phyloP scores from a whole-genome alignment of 2,888 invertebrate species.

The Aquatica leii region DNA sequence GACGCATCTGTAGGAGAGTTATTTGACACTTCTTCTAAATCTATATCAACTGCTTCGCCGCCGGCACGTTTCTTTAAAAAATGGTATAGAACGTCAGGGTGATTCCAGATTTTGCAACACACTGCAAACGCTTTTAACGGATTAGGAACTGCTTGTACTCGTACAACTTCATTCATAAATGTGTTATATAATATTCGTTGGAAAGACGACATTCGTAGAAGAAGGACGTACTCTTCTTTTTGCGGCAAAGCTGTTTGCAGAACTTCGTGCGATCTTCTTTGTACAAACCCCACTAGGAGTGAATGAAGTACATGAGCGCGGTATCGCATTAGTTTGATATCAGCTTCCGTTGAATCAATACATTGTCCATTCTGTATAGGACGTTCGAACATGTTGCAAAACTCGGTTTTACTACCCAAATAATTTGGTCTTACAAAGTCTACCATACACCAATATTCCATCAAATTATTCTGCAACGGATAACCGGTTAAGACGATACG shows the following conservation, averaged over 20 bases:
- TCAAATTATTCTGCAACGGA: conserved; percentile 95
- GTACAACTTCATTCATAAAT: conserved; percentile 92
- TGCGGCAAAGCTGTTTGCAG: conserved; percentile 91
- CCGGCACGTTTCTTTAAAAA: conserved; percentile 84
- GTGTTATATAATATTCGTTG: conserved; percentile 91
- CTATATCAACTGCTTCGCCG: conserved; percentile 80
- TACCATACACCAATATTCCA: conserved; percentile 99
- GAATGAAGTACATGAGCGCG: conserved; percentile 96
- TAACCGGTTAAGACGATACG: conserved; percentile 97
- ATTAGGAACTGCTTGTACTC: conserved; percentile 88
- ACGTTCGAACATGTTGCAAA: conserved; percentile 98
- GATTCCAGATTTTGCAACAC: conserved; percentile 98
- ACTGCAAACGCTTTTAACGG: conserved; percentile 98
- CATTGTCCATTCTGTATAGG: conserved; percentile 99
- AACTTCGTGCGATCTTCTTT: conserved; percentile 92
- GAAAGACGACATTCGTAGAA: conserved; percentile 86
- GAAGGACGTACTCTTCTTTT: conserved; percentile 93
- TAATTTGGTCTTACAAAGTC: conserved; percentile 98
- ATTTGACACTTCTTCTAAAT: conserved; percentile 79
- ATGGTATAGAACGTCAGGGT: conserved; percentile 90
- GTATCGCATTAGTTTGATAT: conserved; percentile 92
- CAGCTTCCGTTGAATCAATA: conserved; percentile 94
- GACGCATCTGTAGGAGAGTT: conserved; percentile 58
- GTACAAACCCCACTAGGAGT: conserved; percentile 94
- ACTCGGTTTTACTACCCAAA: conserved; percentile 95